Evolutionary conservation across 2,888 invertebrate genomes (phyloP).

Genomic region (Eilema caniola): DNA sequence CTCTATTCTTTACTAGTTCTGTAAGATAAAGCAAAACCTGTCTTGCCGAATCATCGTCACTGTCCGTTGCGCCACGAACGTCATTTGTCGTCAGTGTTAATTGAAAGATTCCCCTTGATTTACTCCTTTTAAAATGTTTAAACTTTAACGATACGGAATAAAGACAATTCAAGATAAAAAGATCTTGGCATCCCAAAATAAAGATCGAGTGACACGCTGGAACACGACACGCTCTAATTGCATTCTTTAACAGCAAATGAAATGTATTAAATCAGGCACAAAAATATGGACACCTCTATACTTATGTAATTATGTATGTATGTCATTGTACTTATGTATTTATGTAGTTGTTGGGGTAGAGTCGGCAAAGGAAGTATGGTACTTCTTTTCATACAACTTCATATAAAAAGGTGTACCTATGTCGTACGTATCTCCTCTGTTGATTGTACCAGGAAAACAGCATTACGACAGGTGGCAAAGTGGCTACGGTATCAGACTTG

Average conservation of each 20-base stretch:
- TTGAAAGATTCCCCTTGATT: conserved; percentile 59
- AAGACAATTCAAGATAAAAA: conserved; percentile 55
- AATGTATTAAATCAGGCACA: neutral
- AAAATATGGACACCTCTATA: neutral
- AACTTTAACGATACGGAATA: conserved; percentile 53
- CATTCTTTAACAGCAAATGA: conserved; percentile 44
- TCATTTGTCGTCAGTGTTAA: conserved; percentile 63
- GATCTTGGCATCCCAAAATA: conserved; percentile 48
- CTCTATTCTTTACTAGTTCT: conserved; percentile 42
- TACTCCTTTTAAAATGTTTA: conserved; percentile 35
- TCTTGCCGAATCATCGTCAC: conserved; percentile 44
- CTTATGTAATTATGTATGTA: neutral
- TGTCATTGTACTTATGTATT: neutral
- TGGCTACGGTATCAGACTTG: too few relatives aligned
- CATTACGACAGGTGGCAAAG: too few relatives aligned
- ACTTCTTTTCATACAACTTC: too few relatives aligned
- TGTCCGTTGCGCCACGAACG: conserved; percentile 62
- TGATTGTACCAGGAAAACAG: too few relatives aligned
- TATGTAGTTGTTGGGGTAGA: neutral
- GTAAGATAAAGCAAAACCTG: conserved; percentile 25
- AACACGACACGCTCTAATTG: conserved; percentile 43
- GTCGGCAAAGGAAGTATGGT: too few relatives aligned
- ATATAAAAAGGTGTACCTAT: too few relatives aligned
- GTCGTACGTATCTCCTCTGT: too few relatives aligned
- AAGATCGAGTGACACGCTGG: conserved; percentile 41